Evolutionary conservation across 2,113 vertebrate genomes (phyloP), one percentile per base, ranked within the genome.

Genomic region (Hippocampus abdominalis): DNA sequence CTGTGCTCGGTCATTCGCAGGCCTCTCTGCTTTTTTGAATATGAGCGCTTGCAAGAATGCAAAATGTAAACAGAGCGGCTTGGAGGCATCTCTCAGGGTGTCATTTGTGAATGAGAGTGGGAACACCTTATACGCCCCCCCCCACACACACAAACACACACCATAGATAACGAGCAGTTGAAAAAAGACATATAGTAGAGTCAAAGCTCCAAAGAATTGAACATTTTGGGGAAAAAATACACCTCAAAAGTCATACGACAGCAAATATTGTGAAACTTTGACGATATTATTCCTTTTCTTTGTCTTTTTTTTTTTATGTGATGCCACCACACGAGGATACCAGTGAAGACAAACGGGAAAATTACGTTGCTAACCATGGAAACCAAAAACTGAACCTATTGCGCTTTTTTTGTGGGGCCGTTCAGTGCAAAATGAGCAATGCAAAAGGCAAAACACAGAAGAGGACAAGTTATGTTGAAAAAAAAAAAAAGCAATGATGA

Each of bases 1-100:
- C 79, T 86, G 88, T 83, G 84, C 86, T 87, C 83, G 83, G 87
- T 89, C 90, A 91, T 87, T 91, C 79, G 84, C 79, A 82, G 88
- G 84, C 85, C 90, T 60, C 57, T 92, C 90, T 92, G 92, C 85
- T 91, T 91, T 91, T 93, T 92, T 91, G 85, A 92, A 93, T 92
- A 92, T 91, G 87, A 92, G 84, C 75, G 86, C 78, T 79, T 81
- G 79, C 82, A 91, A 91, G 90, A 90, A 92, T 92, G 90, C 87
- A 88, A 82, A 91, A 91, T 86, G 88, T 91, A 93, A 92, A 92
- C 90, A 90, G 81, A 88, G 87, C 32, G 79, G 81, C 85, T 88
- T 81, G 89, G 89, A 88, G 89, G 86, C 82, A 81, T 89, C 86
- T 89, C 85, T 89, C 86, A 86, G 82, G 85, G 88, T 90, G 88